A percentile compares a stretch with the other conserved stretches of the same genome.
Evolutionary conservation across 2,113 vertebrate genomes (phyloP).

Genomic region (Trachemys scripta): DNA sequence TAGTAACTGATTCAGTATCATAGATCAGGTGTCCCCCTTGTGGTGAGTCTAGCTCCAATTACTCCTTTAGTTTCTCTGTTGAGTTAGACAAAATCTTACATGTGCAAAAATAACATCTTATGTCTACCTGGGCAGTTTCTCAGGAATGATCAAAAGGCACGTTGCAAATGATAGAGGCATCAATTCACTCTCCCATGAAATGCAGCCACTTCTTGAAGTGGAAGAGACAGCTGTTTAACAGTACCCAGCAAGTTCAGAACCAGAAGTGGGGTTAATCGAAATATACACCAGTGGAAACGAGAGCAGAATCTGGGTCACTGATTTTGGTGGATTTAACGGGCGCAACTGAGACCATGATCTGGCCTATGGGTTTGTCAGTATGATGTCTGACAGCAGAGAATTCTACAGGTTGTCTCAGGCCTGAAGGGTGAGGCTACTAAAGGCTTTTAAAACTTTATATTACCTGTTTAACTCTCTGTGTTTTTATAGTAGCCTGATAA

Average conservation of each 20-base stretch:
- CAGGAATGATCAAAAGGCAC: neutral
- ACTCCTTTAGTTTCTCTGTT: neutral
- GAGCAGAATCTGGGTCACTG: neutral
- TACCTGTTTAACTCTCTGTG: neutral
- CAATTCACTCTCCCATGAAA: neutral
- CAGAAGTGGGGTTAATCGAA: neutral
- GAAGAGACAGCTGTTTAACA: neutral
- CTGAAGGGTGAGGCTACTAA: accelerated
- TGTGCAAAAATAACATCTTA: neutral
- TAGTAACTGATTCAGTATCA: neutral
- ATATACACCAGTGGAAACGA: neutral
- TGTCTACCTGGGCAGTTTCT: neutral
- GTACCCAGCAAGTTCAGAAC: neutral
- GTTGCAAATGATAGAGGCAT: neutral
- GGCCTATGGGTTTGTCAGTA: accelerated
- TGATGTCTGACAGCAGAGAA: neutral
- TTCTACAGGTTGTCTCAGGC: neutral
- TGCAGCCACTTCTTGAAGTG: neutral
- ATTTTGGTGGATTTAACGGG: neutral
- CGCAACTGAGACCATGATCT: neutral
- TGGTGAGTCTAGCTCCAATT: neutral
- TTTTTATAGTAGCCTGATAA: neutral
- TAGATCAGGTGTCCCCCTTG: neutral
- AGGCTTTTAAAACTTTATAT: neutral
- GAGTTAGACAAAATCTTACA: neutral